Percentiles rank a stretch among this genome's conserved stretches.
Evolutionary conservation across 1,140 invertebrate genomes (phyloP).

Genomic region (Papilio glaucus): DNA sequence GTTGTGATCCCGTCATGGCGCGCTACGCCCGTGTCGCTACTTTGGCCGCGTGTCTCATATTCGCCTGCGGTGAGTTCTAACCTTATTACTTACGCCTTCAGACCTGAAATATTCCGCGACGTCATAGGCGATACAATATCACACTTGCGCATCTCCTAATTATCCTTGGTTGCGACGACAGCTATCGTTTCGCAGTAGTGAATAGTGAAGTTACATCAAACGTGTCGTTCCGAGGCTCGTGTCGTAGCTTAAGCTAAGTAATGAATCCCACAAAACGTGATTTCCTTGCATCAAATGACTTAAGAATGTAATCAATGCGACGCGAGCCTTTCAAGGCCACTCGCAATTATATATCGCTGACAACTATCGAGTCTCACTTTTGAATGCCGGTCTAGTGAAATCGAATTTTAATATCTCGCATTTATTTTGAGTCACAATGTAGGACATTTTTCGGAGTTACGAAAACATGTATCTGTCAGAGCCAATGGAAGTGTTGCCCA

Average conservation of each 20-base stretch:
- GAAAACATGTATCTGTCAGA: conserved; percentile 51
- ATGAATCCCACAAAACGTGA: conserved; percentile 66
- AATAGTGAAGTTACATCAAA: conserved; percentile 74
- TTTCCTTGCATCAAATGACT: conserved; percentile 67
- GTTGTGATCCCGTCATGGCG: conserved; percentile 85
- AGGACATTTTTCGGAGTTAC: conserved; percentile 49
- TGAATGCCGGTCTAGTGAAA: conserved; percentile 57
- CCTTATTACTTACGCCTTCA: conserved; percentile 78
- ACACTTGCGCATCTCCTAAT: conserved; percentile 60
- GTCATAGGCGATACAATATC: conserved; percentile 65
- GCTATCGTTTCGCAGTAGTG: conserved; percentile 69
- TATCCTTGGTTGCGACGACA: conserved; percentile 67
- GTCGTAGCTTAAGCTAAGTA: conserved; percentile 59
- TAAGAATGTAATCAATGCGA: conserved; percentile 71
- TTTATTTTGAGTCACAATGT: conserved; percentile 35
- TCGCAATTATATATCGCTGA: conserved; percentile 51
- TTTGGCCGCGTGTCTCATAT: conserved; percentile 82
- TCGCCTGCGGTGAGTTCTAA: conserved; percentile 83
- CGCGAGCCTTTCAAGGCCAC: conserved; percentile 74
- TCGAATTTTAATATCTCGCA: conserved; percentile 36
- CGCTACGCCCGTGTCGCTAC: conserved; percentile 83
- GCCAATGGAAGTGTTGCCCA: conserved; percentile 34
- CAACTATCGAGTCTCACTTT: conserved; percentile 60
- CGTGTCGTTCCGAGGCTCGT: conserved; percentile 68
- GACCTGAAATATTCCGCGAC: conserved; percentile 73